Conservation (phyloP, 2,113 vertebrate genomes). For the Leptobrachium ailaonicum region DNA sequence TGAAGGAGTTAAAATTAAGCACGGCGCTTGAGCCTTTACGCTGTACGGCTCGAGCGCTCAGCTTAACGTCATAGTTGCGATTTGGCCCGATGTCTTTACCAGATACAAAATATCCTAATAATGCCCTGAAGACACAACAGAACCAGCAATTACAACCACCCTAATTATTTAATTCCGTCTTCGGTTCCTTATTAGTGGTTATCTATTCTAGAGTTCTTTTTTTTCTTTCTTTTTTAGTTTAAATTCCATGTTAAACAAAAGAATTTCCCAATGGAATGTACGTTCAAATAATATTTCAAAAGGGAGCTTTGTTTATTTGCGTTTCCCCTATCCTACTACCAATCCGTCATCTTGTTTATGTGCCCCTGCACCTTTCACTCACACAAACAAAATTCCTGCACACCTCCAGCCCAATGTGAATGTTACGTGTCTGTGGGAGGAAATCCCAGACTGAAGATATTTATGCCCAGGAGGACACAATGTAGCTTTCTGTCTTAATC, state of each 20-base stretch:
- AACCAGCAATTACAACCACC: too few species aligned
- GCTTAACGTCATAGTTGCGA: too few species aligned
- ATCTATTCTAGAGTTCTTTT: not conserved
- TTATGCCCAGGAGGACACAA: not conserved
- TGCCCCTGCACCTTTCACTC: constrained; percentile 32
- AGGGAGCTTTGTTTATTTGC: constrained; percentile 34
- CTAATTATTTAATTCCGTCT: too few species aligned
- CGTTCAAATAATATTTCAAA: constrained; percentile 10
- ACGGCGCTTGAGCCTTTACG: too few species aligned
- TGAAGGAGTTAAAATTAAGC: too few species aligned
- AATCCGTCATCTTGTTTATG: constrained; percentile 44
- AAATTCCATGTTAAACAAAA: not conserved
- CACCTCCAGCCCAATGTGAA: not conserved
- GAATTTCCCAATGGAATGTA: constrained; percentile 14
- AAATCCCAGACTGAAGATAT: not conserved
- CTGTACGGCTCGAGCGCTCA: too few species aligned
- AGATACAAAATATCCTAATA: too few species aligned
- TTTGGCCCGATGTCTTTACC: too few species aligned
- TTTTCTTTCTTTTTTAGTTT: not conserved
- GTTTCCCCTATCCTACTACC: constrained; percentile 21
- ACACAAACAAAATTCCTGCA: constrained; percentile 34
- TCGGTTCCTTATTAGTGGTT: too few species aligned
- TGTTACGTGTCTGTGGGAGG: not conserved
- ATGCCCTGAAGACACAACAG: too few species aligned
- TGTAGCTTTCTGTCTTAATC: not conserved